Conservation (phyloP, 2,113 vertebrate genomes). For the Procavia capensis region DNA sequence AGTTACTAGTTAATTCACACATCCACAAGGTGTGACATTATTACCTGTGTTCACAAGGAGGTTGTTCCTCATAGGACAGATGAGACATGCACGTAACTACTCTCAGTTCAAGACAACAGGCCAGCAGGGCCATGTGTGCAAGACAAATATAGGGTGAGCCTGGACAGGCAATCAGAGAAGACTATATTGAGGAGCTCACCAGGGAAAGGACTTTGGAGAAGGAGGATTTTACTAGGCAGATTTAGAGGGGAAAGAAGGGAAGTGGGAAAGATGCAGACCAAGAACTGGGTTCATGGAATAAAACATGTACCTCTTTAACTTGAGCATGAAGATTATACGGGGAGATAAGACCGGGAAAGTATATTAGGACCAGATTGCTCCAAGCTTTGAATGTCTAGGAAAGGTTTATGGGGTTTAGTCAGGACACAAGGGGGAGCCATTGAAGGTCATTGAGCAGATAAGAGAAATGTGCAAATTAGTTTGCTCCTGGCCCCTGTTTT, state of each 20-base stretch:
- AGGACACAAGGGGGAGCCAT: slow-evolving; percentile 12
- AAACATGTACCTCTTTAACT: background rate
- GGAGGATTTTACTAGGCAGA: background rate
- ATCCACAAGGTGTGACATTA: background rate
- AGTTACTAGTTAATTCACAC: background rate
- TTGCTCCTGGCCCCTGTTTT: slow-evolving; percentile 46
- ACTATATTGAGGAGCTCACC: background rate
- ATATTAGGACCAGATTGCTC: background rate
- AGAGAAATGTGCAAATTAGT: slow-evolving; percentile 57
- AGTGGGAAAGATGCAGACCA: background rate
- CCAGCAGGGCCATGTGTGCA: too few relatives aligned
- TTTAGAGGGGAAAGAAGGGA: background rate
- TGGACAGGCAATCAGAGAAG: background rate
- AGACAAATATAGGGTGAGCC: background rate
- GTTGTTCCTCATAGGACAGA: background rate
- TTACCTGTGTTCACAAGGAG: background rate
- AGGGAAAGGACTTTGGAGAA: background rate
- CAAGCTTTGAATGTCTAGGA: slow-evolving; percentile 4
- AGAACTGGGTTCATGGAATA: background rate
- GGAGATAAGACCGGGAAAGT: background rate
- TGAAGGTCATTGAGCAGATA: slow-evolving; percentile 40
- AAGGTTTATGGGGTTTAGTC: background rate
- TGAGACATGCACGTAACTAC: background rate
- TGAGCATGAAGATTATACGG: background rate
- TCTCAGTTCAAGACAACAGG: background rate